Base-by-base conservation (phyloP, 2,888 invertebrate genomes). In the Nomada ruficornis region DNA sequence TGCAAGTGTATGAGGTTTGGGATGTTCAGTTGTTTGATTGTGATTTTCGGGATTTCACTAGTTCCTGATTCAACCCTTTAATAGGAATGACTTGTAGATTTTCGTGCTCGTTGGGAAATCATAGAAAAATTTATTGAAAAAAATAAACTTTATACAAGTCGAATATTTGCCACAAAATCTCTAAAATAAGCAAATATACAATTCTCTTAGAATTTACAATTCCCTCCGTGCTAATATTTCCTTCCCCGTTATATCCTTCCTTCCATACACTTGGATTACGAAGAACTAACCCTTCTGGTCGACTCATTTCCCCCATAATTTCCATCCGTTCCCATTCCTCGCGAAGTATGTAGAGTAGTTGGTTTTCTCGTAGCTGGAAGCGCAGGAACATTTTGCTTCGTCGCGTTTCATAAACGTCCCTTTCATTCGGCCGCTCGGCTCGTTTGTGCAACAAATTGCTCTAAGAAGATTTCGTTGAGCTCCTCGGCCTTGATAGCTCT, bases 361-460 rank as follows among this genome's bases (percentile, higher is more conserved):
- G 70, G 67, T 70, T 42, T 60, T 59, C 64, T 29, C 77, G 52
- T 23, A 18, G 57, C 11, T 15, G 57, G 42, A 42, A 71, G 23
- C 11, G 47, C 3, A 26, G 20, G 23, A 47, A 69, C 86, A 86
- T 84, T 87, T 85, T 76, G 80, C 79, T 86, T 77, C 84, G 79
- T 83, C 77, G 83, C 89, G 84, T 89, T 89, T 88, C 87, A 86
- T 86, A 87, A 89, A 86, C 86, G 87, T 84, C 82, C 82, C 71
- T 87, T 87, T 87, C 87, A 87, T 88, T 85, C 86, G 86, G 79
- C 84, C 84, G 75, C 76, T 84, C 84, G 77, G 82, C 80, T 89
- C 89, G 89, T 91, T 89, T 89, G 89, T 87, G 80, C 86, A 88
- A 86, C 89, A 91, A 91, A 91, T 91, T 90, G 90, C 90, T 87